Evolutionary conservation across 2,888 invertebrate species (phyloP).

Genomic region (Ischnus inquisitorius): DNA sequence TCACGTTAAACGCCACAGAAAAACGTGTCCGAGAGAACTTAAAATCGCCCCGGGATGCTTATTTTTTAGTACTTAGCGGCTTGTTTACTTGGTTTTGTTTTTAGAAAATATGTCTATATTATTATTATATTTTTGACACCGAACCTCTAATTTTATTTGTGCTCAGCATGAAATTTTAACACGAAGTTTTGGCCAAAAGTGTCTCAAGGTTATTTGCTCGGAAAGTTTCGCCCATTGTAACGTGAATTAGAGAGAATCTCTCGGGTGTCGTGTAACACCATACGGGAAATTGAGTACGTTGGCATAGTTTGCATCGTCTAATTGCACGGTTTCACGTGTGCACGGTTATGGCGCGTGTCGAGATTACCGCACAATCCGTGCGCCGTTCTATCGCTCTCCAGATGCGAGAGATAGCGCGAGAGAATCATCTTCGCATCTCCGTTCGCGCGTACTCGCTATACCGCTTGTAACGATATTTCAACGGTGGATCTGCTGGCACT

Average conservation of each 20-base stretch:
- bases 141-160: neutral
- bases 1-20: too few species aligned
- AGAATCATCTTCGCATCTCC: conserved; percentile 40
- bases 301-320: conserved; percentile 52
- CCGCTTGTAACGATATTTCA: conserved; percentile 55
- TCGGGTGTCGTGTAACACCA: conserved; percentile 32
- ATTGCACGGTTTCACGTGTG: conserved; percentile 56
- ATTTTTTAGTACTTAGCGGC: too few species aligned
- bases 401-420: conserved; percentile 21
- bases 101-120: too few species aligned
- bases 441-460: conserved; percentile 19
- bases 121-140: neutral
- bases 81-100: too few species aligned
- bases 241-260: conserved; percentile 46
- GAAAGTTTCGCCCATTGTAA: conserved; percentile 5
- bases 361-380: conserved; percentile 55
- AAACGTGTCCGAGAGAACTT: too few species aligned
- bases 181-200: too few species aligned
- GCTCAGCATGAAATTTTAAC: neutral
- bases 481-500: conserved; percentile 53
- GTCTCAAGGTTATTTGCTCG: neutral
- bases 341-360: conserved; percentile 37
- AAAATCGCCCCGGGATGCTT: too few species aligned
- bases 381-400: conserved; percentile 7
- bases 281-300: conserved; percentile 7